Conservation (phyloP, 2,797 vertebrate species). For the Ibycter americanus region DNA sequence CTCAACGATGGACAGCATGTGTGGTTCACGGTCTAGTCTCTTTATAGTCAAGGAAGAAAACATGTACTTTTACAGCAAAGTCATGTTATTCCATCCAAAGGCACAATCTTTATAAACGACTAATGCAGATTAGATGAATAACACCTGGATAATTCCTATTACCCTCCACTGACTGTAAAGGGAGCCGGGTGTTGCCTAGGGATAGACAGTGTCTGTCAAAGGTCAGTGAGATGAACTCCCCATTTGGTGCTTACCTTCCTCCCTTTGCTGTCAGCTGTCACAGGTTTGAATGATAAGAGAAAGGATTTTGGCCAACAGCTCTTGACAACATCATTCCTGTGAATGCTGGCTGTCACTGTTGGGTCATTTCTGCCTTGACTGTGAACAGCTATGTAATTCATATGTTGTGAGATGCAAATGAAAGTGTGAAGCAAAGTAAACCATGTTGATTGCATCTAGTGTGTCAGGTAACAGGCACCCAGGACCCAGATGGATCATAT, state of each 20-base stretch:
- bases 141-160: background rate
- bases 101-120: background rate
- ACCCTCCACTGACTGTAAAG: background rate
- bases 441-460: background rate
- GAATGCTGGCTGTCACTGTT: background rate
- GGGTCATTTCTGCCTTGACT: background rate
- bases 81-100: background rate
- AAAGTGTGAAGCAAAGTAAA: background rate
- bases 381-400: background rate
- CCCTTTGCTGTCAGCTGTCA: background rate
- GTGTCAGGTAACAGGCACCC: background rate
- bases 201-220: background rate
- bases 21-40: background rate
- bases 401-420: background rate
- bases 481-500: background rate
- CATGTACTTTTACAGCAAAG: background rate
- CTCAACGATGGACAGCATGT: background rate
- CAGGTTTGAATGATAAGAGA: background rate
- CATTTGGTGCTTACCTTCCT: background rate
- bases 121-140: background rate
- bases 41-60: background rate
- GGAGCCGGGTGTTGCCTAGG: background rate
- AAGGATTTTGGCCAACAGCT: background rate
- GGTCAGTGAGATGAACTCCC: background rate
- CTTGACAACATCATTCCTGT: background rate